Base-by-base conservation (phyloP, 2,113 vertebrate species). In the Oreochromis tanganicae region DNA sequence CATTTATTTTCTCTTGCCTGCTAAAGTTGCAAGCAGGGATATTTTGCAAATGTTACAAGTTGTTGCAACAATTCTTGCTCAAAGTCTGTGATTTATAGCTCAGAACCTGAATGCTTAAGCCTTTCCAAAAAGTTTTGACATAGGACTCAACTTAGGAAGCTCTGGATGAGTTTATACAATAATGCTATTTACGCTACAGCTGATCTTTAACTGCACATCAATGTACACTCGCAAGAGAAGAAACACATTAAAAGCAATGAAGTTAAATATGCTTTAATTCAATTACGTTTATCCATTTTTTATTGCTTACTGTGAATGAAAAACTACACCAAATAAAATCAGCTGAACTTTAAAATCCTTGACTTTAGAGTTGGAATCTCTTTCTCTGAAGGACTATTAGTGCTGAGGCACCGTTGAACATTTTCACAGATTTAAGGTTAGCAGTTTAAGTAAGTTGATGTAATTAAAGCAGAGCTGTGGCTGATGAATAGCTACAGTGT, bases 61-160 rank as follows among this genome's bases (percentile, higher is more conserved):
- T 91, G 71, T 94, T 92, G 89, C 87, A 63, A 85, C 73, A 83
- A 82, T 68, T 81, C 85, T 88, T 86, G 43, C 89, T 78, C 89
- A 85, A 85, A 79, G 34, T 16, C 34, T 21, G 7, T 82, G 85
- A 88, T 93, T 89, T 83, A 88, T 86, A 81, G 86, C 38, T 84
- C 89, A 85, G 81, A 88, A 85, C 27, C 27, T 13, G 29, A 85
- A 80, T 5, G 19, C 80, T 55, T 17, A 13, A 81, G 78, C 29
- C 61, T 84, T 80, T 88, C 86, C 56, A 84, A 88, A 87, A 54
- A 1, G 29, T 88, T 89, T 88, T 84, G 79, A 89, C 89, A 91
- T 55, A 82, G 52, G 84, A 50, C 59, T 85, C 46, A 78, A 68
- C 66, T 86, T 73, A 75, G 36, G 66, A 87, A 89, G 90, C 29